Evolutionary conservation across 2,797 vertebrate genomes (phyloP), one percentile per base, ranked within the genome.

Genomic region (Toxotes lorentzi): DNA sequence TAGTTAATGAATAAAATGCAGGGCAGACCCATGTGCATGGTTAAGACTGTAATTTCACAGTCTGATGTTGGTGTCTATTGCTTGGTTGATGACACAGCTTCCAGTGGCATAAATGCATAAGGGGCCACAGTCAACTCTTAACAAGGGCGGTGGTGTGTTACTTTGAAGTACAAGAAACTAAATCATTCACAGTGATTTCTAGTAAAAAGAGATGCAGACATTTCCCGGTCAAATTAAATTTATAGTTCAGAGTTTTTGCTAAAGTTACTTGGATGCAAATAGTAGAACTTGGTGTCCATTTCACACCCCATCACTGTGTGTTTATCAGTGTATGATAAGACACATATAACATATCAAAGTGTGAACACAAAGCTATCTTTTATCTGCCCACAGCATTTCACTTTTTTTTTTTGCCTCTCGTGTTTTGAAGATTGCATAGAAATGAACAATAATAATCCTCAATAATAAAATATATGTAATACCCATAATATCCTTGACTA

Each of bases 21-120:
- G 8, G 12, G 19, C 7, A 57, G 54, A 13, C 1, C 12, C 4
- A 41, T 54, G 13, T 40, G 5, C 19, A 13, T 19, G 40, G 4
- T 19, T 11, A 24, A 10, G 70, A 2, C 11, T 41, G 40, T 74
- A 56, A 71, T 73, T 60, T 72, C 35, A 68, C 58, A 47, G 21
- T 3, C 0, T 11, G 35, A 34, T 53, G 38, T 27, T 35, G 21
- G 43, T 54, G 58, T 17, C 12, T 67, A 30, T 12, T 8, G 9
- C 41, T n/a, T 23, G 34, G 7, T 13, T 48, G 63, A 68, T 89
- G 77, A 88, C 69, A 58, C 81, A 78, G 78, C 32, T 65, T 41
- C 59, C 56, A 30, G 41, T 43, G 8, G 21, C 13, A 61, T 11
- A 17, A 51, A 57, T 56, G 47, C 27, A 57, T 73, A 35, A 10